Percentiles rank a stretch among this genome's conserved stretches.
phyloP scores from a whole-genome alignment of 2,888 invertebrate genomes.

The Machimus rusticus region DNA sequence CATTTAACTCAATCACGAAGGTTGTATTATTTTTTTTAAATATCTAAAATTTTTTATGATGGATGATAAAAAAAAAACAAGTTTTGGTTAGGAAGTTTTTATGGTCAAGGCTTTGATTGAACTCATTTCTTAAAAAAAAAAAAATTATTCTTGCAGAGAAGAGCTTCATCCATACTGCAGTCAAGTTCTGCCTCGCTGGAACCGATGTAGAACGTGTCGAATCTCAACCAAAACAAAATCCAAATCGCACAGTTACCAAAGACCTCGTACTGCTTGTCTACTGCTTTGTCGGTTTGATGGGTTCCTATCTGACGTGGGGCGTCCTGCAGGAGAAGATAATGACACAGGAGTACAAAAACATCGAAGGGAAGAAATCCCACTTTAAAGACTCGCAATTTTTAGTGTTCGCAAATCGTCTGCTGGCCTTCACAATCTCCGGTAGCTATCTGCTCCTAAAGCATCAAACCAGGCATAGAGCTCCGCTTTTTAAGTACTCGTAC shows the following conservation, averaged over 20 bases:
- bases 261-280: conserved; percentile 71
- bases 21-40: too few relatives aligned
- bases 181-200: conserved; percentile 60
- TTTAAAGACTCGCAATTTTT: conserved; percentile 97
- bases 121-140: too few relatives aligned
- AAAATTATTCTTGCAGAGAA: conserved; percentile 50
- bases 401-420: conserved; percentile 92
- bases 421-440: conserved; percentile 80
- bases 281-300: conserved; percentile 89
- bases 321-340: conserved; percentile 97
- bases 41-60: too few relatives aligned
- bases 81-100: too few relatives aligned
- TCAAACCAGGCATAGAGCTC: conserved; percentile 79
- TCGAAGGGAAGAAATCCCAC: conserved; percentile 67
- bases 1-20: too few relatives aligned
- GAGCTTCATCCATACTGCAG: conserved; percentile 55
- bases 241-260: conserved; percentile 66
- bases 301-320: conserved; percentile 94
- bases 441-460: conserved; percentile 68
- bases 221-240: conserved; percentile 62
- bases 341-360: conserved; percentile 81
- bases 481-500: conserved; percentile 93
- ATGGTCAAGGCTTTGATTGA: too few relatives aligned
- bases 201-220: conserved; percentile 63
- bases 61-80: too few relatives aligned